phyloP scores from a whole-genome alignment of 2,113 vertebrate genomes.

The Mola mola region DNA sequence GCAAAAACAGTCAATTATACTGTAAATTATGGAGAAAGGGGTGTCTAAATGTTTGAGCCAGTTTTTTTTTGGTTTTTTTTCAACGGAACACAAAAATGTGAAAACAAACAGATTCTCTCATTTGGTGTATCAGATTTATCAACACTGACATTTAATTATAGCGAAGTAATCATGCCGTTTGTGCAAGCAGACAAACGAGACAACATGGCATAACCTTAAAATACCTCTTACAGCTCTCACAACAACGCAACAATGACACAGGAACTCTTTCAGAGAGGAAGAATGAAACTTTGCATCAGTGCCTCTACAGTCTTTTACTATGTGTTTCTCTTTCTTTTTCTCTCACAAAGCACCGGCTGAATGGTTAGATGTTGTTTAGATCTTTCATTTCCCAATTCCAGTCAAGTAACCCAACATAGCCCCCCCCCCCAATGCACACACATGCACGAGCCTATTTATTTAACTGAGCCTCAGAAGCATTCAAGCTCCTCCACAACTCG shows the following conservation, averaged over 20 bases:
- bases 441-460: no score
- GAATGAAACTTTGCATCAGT: slow-evolving; percentile 41
- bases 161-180: slow-evolving; percentile 45
- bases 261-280: slow-evolving; percentile 18
- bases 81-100: slow-evolving; percentile 20
- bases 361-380: slow-evolving; percentile 52
- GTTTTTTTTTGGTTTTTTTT: slow-evolving; percentile 23
- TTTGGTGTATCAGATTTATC: slow-evolving; percentile 43
- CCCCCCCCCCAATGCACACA: neutral
- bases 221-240: slow-evolving; percentile 36
- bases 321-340: slow-evolving; percentile 21
- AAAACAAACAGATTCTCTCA: slow-evolving; percentile 65
- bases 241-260: slow-evolving; percentile 16
- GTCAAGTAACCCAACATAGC: slow-evolving; percentile 48
- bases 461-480: slow-evolving; percentile 49
- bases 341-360: slow-evolving; percentile 40
- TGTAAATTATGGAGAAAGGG: slow-evolving; percentile 74
- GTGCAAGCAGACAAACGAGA: slow-evolving; percentile 25
- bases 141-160: slow-evolving; percentile 50
- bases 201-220: slow-evolving; percentile 51
- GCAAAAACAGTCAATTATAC: slow-evolving; percentile 82
- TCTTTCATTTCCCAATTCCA: slow-evolving; percentile 60
- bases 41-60: slow-evolving; percentile 69
- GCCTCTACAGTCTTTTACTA: slow-evolving; percentile 30
- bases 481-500: slow-evolving; percentile 38